Base-by-base conservation (phyloP, 2,113 vertebrate genomes). In the Erythrocebus patas region DNA sequence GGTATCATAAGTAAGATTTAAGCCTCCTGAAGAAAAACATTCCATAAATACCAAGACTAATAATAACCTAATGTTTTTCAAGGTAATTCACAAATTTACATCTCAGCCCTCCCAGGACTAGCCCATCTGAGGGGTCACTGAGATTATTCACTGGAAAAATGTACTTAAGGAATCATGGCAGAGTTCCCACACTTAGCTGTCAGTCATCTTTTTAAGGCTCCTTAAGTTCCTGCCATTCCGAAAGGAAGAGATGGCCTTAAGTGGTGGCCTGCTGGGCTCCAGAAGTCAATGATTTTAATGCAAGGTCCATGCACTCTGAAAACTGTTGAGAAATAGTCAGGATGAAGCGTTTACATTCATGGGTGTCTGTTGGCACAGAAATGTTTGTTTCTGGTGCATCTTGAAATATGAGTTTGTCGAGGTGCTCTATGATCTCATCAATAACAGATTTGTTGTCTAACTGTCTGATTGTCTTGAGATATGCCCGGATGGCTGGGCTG, bases 341-440 rank as follows among this genome's bases (percentile, higher is more conserved):
- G 64, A n/a, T 16, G 68, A 97, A 97, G 20, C 2, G 0, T 6
- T 94, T 97, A 0, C 0, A 0, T 0, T 27, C 0, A 17, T 75
- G 76, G 48, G 0, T 0, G 0, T 0, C 0, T 23, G 0, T 0
- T 9, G 94, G 85, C 35, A 16, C 2, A 4, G 6, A 0, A 9
- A 55, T 4, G 0, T 9, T 0, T 4, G 22, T 5, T 22, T 64
- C 57, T 0, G 22, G 5, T 0, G 0, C 17, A 0, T 1, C 14
- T 6, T 0, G 20, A 2, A 5, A 1, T 0, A 2, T 20, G 45
- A 97, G 68, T 27, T 96, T 96, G 1, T 43, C 5, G 0, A 98
- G 97, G 18, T 96, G 91, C 6, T 87, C 16, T 6, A 59, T 61
- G 93, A 89, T 6, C 0, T 27, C 18, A 0, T 9, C 2, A 1